Evolutionary conservation across 2,888 invertebrate genomes (phyloP).

Genomic region (Drosophila parthenogenetica): DNA sequence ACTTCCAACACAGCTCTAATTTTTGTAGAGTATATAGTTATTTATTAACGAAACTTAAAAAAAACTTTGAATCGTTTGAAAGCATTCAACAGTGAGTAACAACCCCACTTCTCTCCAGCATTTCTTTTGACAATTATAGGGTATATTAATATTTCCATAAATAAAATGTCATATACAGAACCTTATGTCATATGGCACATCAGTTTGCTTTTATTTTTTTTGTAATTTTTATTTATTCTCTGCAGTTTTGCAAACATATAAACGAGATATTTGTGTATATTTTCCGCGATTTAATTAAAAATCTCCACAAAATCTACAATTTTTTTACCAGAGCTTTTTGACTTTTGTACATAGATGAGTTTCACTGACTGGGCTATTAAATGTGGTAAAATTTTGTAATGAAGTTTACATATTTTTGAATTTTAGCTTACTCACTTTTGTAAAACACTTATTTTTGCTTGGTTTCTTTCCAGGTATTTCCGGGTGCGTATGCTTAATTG

Average conservation of each 20-base stretch:
- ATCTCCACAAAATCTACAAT: conserved; percentile 19
- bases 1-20: too few relatives aligned
- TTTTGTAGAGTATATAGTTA: too few relatives aligned
- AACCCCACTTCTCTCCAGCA: neutral
- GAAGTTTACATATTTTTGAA: conserved; percentile 13
- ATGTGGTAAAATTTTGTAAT: conserved; percentile 16
- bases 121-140: neutral
- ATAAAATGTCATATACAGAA: conserved; percentile 39
- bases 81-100: too few relatives aligned
- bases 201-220: neutral
- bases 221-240: neutral
- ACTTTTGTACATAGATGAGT: conserved; percentile 3
- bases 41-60: too few relatives aligned
- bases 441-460: neutral
- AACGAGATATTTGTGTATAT: conserved; percentile 16
- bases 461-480: too few relatives aligned
- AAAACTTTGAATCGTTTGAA: too few relatives aligned
- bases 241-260: conserved; percentile 17
- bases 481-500: too few relatives aligned
- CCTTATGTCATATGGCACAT: conserved; percentile 16
- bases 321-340: conserved; percentile 15
- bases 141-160: conserved; percentile 22
- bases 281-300: conserved; percentile 57
- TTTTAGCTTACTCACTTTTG: neutral
- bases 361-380: conserved; percentile 16